A percentile compares a stretch with the other conserved stretches of the same genome.
These are phyloP conservation scores for Pheosia gnoma DNA, from an alignment of 2,888 invertebrate species.

Conservation along the genomic window DNA sequence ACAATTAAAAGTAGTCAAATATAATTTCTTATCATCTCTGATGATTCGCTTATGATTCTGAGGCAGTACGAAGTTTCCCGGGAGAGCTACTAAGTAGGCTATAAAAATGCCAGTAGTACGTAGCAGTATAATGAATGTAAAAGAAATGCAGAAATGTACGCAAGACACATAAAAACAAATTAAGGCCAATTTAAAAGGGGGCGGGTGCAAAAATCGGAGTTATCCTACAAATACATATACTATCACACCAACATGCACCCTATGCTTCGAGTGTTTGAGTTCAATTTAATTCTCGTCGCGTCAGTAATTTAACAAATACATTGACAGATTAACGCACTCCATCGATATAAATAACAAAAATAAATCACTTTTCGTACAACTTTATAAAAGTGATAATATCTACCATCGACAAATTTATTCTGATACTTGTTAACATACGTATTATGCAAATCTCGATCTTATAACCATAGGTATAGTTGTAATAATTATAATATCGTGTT, in stretches of 20 bases:
- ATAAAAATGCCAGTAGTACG: too few relatives aligned
- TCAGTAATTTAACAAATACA: constrained; percentile 18
- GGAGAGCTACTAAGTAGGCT: too few relatives aligned
- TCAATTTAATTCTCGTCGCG: constrained; percentile 10
- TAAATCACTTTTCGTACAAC: constrained; percentile 59
- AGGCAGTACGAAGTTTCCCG: too few relatives aligned
- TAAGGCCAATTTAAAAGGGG: constrained; percentile 35
- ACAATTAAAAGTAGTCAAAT: too few relatives aligned
- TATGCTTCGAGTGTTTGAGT: constrained; percentile 10
- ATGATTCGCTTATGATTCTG: too few relatives aligned
- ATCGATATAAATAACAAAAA: constrained; percentile 40
- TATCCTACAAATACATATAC: not conserved
- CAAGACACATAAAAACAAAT: constrained; percentile 29
- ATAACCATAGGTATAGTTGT: constrained; percentile 38
- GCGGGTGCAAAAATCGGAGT: constrained; percentile 6
- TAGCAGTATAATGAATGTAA: not conserved
- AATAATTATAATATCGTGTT: constrained; percentile 32
- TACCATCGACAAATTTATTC: constrained; percentile 34
- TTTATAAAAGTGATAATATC: constrained; percentile 60
- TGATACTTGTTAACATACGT: constrained; percentile 19
- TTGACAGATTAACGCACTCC: constrained; percentile 37
- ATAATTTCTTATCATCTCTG: too few relatives aligned
- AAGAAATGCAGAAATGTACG: constrained; percentile 17
- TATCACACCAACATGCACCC: constrained; percentile 10
- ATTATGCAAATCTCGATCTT: constrained; percentile 42